These are phyloP conservation scores for Zaprionus ornatus DNA, from an alignment of 1,140 invertebrate genomes.

Conservation along the genomic window DNA sequence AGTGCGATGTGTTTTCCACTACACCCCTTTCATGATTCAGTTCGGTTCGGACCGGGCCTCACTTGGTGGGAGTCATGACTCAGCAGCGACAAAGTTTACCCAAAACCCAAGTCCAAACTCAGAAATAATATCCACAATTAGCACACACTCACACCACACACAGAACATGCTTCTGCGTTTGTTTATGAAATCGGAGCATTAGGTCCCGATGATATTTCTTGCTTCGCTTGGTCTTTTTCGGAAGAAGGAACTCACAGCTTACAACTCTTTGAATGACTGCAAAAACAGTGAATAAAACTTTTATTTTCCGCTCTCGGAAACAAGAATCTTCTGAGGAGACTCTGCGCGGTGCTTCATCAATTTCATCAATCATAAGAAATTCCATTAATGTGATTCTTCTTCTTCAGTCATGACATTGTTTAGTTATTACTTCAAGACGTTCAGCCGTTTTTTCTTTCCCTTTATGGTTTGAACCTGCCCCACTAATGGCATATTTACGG, in stretches of 20 bases:
- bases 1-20: conserved; percentile 5
- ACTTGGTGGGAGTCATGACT: conserved; percentile 36
- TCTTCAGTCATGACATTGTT: background rate
- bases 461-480: conserved; percentile 21
- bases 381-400: background rate
- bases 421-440: background rate
- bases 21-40: conserved; percentile 28
- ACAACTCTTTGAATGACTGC: conserved; percentile 1
- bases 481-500: conserved; percentile 19
- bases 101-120: conserved; percentile 11
- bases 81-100: conserved; percentile 38
- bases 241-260: conserved; percentile 13
- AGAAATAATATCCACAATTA: conserved; percentile 61
- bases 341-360: background rate
- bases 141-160: conserved; percentile 47
- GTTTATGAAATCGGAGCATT: conserved; percentile 70
- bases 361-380: background rate
- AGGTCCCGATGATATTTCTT: conserved; percentile 48
- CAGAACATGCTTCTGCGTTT: conserved; percentile 49
- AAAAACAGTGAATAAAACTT: background rate
- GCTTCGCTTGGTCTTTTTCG: conserved; percentile 52
- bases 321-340: background rate
- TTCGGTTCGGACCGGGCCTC: conserved; percentile 7
- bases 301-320: background rate
- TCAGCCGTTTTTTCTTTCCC: background rate